These are phyloP conservation scores for Nannobrachium achirus DNA, from an alignment of 2,113 vertebrate species.

Conservation along the genomic window DNA sequence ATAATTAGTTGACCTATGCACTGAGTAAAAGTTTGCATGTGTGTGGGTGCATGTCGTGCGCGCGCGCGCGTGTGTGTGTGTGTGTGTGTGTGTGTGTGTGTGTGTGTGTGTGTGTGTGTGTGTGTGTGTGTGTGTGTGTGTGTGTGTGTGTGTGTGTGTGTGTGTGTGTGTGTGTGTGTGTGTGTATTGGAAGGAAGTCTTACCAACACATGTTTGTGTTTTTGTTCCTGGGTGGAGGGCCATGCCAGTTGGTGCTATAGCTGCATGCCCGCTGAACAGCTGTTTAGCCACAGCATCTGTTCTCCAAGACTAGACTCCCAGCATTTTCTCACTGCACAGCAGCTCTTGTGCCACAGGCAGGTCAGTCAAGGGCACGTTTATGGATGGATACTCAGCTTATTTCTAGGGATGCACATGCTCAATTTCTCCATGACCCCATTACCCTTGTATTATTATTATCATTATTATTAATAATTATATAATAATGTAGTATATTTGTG, in stretches of 20 bases:
- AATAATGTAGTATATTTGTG: no score
- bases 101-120: constrained; percentile 6
- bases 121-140: background rate
- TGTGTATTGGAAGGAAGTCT: constrained; percentile 21
- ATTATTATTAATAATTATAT: no score
- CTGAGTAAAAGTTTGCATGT: background rate
- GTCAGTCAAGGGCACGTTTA: constrained; percentile 68
- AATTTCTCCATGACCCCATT: background rate
- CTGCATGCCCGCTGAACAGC: constrained; percentile 70
- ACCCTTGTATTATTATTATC: no score
- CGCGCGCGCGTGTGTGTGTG: background rate
- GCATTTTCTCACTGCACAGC: constrained; percentile 59
- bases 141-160: constrained; percentile 7
- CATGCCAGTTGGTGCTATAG: constrained; percentile 59
- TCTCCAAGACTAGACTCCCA: constrained; percentile 63
- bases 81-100: constrained; percentile 1
- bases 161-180: constrained; percentile 12
- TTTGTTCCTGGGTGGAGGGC: constrained; percentile 61
- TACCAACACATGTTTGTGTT: constrained; percentile 67
- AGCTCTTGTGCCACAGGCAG: constrained; percentile 65
- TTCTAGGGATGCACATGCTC: background rate
- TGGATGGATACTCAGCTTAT: constrained; percentile 28
- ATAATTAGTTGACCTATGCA: background rate
- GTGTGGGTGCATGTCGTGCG: background rate
- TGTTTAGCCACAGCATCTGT: constrained; percentile 71